These are phyloP conservation scores for Drosophila kambysellisi DNA, from an alignment of 2,888 invertebrate genomes.

Conservation along the genomic window DNA sequence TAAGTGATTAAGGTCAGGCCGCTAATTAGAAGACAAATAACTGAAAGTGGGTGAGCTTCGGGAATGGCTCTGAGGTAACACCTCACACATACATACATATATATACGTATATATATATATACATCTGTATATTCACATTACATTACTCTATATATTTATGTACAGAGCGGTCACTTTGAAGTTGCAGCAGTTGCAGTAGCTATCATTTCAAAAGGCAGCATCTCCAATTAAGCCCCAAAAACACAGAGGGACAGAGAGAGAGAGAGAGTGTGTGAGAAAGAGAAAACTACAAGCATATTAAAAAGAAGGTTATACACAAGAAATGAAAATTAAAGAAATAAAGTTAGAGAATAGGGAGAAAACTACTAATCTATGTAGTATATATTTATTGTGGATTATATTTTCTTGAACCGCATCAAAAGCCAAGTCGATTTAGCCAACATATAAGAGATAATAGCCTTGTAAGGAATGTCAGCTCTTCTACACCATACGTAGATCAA, in stretches of 20 bases:
- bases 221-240: not conserved
- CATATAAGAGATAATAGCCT: not conserved
- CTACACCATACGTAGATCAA: not conserved
- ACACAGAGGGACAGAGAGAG: not conserved
- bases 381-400: no score
- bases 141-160: not conserved
- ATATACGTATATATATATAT: not conserved
- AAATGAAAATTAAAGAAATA: not conserved
- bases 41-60: slow-evolving; percentile 61
- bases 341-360: not conserved
- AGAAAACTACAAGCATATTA: not conserved
- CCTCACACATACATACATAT: not conserved
- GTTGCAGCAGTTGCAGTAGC: slow-evolving; percentile 22
- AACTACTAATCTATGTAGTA: not conserved
- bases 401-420: not conserved
- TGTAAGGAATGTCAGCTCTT: not conserved
- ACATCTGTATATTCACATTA: not conserved
- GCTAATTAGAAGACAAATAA: slow-evolving; percentile 71
- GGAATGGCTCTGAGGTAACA: slow-evolving; percentile 26
- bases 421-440: not conserved
- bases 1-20: slow-evolving; percentile 76
- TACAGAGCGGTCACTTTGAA: slow-evolving; percentile 53
- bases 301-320: not conserved
- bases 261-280: not conserved
- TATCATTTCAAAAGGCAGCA: not conserved